Evolutionary conservation across 2,113 vertebrate species (phyloP).

Genomic region (Numida meleagris): DNA sequence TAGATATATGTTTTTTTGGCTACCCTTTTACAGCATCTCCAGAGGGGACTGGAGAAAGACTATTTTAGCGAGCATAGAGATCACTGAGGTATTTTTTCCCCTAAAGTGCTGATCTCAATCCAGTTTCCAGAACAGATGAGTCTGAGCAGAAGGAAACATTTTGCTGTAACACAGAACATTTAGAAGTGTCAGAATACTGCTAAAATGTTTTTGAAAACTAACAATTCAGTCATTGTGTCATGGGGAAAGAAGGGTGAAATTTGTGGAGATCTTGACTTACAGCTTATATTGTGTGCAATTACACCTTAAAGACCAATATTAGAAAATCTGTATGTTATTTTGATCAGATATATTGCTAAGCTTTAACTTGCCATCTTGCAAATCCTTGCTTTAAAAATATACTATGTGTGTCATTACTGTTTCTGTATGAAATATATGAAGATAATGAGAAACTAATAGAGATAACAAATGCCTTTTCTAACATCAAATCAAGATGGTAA

Average conservation of each 20-base stretch:
- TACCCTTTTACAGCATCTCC: neutral
- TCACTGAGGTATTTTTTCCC: constrained; percentile 3
- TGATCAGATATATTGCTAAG: neutral
- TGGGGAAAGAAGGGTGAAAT: neutral
- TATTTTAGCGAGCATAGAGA: neutral
- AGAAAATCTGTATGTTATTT: neutral
- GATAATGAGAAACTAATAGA: neutral
- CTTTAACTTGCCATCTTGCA: neutral
- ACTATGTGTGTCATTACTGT: neutral
- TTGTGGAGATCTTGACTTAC: neutral
- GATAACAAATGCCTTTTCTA: neutral
- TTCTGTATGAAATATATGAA: constrained; percentile 8
- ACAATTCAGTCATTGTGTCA: neutral
- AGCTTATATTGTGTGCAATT: neutral
- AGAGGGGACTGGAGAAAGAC: neutral
- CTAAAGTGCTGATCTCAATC: neutral
- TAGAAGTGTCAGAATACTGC: neutral
- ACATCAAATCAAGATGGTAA: neutral
- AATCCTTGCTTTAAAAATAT: neutral
- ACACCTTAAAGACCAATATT: neutral
- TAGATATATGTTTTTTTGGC: constrained; percentile 2
- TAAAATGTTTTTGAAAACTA: neutral
- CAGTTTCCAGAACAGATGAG: neutral
- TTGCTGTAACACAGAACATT: neutral
- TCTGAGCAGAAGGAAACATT: neutral